Evolutionary conservation across 2,888 invertebrate genomes (phyloP).

Genomic region (Brassicogethes aeneus): DNA sequence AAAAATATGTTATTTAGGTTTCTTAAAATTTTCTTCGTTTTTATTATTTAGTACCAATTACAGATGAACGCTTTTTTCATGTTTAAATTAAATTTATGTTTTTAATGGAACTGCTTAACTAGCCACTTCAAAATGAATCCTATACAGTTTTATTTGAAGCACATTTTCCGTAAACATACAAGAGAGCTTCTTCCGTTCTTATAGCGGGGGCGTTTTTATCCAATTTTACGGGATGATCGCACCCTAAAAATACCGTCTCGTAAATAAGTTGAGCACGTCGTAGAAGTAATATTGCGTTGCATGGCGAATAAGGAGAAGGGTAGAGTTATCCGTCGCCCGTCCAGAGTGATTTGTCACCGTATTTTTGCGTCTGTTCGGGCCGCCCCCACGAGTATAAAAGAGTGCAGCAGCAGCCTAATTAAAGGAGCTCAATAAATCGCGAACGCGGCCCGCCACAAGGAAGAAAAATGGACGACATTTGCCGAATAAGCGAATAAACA

Average conservation of each 20-base stretch:
- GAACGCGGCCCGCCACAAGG: constrained; percentile 25
- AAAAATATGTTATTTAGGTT: too few species aligned
- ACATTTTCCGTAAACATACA: too few species aligned
- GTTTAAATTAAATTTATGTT: too few species aligned
- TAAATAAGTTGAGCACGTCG: constrained; percentile 42
- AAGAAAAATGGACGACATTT: constrained; percentile 31
- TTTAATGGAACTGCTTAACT: too few species aligned
- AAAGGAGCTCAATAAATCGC: constrained; percentile 35
- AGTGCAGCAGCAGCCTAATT: constrained; percentile 36
- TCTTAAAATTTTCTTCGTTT: too few species aligned
- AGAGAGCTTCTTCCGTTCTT: too few species aligned
- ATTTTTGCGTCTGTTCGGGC: constrained; percentile 38
- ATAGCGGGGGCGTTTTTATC: constrained; percentile 30
- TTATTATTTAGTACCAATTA: too few species aligned
- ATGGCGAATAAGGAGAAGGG: constrained; percentile 35
- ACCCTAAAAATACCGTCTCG: constrained; percentile 40
- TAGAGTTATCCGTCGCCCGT: constrained; percentile 22
- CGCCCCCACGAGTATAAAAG: constrained; percentile 19
- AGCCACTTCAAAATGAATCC: too few species aligned
- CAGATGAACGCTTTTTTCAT: too few species aligned
- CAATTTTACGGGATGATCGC: constrained; percentile 38
- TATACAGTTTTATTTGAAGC: too few species aligned
- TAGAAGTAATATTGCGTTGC: constrained; percentile 40
- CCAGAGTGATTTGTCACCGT: constrained; percentile 39
- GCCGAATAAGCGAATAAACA: constrained; percentile 33